Evolutionary conservation across 2,888 invertebrate species (phyloP).

Genomic region (Lottia gigantea): DNA sequence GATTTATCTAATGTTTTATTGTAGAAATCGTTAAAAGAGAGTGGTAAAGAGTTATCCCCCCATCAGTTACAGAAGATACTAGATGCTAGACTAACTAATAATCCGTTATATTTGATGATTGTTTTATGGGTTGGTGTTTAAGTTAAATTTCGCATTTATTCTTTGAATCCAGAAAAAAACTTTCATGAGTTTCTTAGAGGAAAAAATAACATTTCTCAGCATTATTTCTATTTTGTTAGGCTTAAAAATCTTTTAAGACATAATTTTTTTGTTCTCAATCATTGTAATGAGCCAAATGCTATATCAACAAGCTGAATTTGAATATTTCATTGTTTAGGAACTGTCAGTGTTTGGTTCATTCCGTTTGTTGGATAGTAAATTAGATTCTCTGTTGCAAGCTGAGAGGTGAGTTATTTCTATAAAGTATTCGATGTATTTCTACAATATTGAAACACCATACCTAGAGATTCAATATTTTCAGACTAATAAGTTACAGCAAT

Average conservation of each 20-base stretch:
- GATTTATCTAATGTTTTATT: slow-evolving; percentile 9
- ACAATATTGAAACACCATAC: no score
- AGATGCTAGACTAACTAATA: slow-evolving; percentile 44
- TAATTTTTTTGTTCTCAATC: no score
- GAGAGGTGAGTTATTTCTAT: slow-evolving; percentile 34
- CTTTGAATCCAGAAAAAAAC: background rate
- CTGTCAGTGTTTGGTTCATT: slow-evolving; percentile 59
- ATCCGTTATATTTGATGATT: slow-evolving; percentile 56
- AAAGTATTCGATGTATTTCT: no score
- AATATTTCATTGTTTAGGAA: slow-evolving; percentile 42
- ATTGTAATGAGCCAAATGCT: no score
- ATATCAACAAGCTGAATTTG: no score
- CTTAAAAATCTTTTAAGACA: no score
- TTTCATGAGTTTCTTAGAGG: no score
- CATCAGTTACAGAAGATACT: slow-evolving; percentile 49
- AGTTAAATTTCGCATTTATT: background rate
- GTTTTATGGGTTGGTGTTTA: slow-evolving; percentile 49
- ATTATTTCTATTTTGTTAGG: no score
- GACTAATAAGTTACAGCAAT: no score
- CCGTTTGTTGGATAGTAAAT: slow-evolving; percentile 54
- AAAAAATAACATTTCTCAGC: no score
- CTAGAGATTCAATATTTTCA: no score
- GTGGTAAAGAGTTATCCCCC: slow-evolving; percentile 56
- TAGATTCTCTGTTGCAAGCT: slow-evolving; percentile 45
- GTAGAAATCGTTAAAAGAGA: slow-evolving; percentile 42